Conservation (phyloP, 2,888 invertebrate genomes). For the Ornithoptera alexandrae region DNA sequence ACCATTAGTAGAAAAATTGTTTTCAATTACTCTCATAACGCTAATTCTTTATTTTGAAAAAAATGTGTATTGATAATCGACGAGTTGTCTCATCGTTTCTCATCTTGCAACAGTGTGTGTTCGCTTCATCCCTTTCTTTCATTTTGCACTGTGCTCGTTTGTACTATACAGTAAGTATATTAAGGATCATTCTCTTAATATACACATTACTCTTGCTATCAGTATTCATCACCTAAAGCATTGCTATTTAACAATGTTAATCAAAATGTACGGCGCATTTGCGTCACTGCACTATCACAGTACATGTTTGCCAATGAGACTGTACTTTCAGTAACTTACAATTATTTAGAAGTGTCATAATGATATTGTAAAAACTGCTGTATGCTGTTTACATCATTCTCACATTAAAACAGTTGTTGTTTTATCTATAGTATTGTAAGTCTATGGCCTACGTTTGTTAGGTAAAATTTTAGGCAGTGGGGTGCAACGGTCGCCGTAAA, state of each 20-base stretch:
- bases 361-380: slow-evolving; percentile 1
- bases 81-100: neutral
- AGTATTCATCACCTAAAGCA: slow-evolving; percentile 25
- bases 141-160: neutral
- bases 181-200: neutral
- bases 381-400: neutral
- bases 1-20: neutral
- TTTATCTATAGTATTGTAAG: slow-evolving; percentile 39
- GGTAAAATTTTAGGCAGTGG: slow-evolving; percentile 40
- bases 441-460: slow-evolving; percentile 35
- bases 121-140: neutral
- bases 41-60: neutral
- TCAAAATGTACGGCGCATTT: slow-evolving; percentile 27
- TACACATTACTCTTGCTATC: slow-evolving; percentile 4
- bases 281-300: slow-evolving; percentile 12
- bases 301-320: slow-evolving; percentile 26
- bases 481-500: slow-evolving; percentile 49
- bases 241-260: slow-evolving; percentile 27
- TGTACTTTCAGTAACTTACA: slow-evolving; percentile 27
- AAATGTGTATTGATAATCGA: neutral
- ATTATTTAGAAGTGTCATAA: slow-evolving; percentile 11
- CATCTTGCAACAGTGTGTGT: neutral
- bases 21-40: neutral
- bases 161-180: neutral
- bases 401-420: slow-evolving; percentile 19